phyloP scores from a whole-genome alignment of 37 sponge, comb jelly and placozoan species.

The Petrosia ficiformis region DNA sequence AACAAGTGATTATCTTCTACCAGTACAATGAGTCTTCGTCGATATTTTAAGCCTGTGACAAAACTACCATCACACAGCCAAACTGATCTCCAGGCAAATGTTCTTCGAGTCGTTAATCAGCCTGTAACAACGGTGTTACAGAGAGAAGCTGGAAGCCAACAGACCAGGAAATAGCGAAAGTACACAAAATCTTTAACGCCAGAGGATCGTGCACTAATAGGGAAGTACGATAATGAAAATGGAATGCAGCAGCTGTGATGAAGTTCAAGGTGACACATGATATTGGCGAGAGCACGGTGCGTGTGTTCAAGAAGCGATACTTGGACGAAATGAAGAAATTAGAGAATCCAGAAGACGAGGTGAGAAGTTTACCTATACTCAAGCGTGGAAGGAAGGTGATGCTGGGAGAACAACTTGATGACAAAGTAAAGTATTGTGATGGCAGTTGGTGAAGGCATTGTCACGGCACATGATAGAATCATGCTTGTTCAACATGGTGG shows the following conservation, averaged over 20 bases:
- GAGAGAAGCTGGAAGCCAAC: not conserved
- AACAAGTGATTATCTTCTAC: not conserved
- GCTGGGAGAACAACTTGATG: constrained; percentile 18
- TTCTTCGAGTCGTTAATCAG: constrained; percentile 2
- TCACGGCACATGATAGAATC: constrained; percentile 17
- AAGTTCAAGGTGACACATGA: constrained; percentile 7
- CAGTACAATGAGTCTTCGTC: not conserved
- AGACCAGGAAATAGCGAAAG: not conserved
- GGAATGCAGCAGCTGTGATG: constrained; percentile 29
- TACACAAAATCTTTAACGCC: constrained; percentile 3
- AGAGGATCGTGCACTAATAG: constrained; percentile 6
- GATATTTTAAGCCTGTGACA: not conserved
- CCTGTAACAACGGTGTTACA: not conserved
- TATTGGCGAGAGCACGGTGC: constrained; percentile 20
- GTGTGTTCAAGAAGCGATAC: constrained; percentile 5
- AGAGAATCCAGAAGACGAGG: not conserved
- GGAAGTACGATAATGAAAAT: constrained; percentile 9
- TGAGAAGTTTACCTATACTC: constrained; percentile 9
- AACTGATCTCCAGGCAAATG: not conserved
- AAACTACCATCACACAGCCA: not conserved
- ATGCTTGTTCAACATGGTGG: constrained; percentile 11
- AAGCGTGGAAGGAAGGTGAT: constrained; percentile 5
- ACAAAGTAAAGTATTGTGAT: constrained; percentile 2
- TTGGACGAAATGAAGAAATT: constrained; percentile 8
- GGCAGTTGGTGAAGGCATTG: constrained; percentile 15